A percentile compares a stretch with the other conserved stretches of the same genome.
phyloP scores from a whole-genome alignment of 2,888 invertebrate genomes.

The Sepiola atlantica region DNA sequence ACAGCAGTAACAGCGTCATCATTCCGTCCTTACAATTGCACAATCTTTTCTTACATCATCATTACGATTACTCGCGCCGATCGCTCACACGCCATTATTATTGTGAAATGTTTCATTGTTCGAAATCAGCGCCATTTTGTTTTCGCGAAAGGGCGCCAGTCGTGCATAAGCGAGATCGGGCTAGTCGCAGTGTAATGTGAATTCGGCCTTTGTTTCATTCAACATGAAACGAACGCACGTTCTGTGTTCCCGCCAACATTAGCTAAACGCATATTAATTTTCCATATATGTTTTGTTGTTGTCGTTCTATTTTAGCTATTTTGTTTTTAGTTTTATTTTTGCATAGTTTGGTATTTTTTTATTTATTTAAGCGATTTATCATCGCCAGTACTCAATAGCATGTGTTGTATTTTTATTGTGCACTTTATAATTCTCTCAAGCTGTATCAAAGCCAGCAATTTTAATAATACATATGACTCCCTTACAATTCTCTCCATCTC shows the following conservation, averaged over 20 bases:
- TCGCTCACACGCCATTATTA: background rate
- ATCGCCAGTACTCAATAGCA: background rate
- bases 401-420: too few relatives aligned
- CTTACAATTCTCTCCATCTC: background rate
- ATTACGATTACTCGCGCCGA: background rate
- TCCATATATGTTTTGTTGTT: background rate
- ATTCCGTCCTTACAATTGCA: too few relatives aligned
- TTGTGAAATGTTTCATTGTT: constrained; percentile 32
- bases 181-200: background rate
- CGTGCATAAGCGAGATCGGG: background rate
- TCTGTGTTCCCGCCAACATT: constrained; percentile 4
- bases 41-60: background rate
- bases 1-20: too few relatives aligned
- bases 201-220: background rate
- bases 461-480: background rate
- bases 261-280: background rate
- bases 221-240: background rate
- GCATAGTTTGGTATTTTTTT: background rate
- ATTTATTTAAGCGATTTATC: background rate
- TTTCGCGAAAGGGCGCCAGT: background rate
- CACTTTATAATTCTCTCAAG: background rate
- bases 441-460: background rate
- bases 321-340: too few relatives aligned
- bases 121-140: background rate
- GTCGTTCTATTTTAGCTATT: too few relatives aligned